Evolutionary conservation across 2,888 invertebrate species (phyloP).

Genomic region (Nemotelus nigrinus): DNA sequence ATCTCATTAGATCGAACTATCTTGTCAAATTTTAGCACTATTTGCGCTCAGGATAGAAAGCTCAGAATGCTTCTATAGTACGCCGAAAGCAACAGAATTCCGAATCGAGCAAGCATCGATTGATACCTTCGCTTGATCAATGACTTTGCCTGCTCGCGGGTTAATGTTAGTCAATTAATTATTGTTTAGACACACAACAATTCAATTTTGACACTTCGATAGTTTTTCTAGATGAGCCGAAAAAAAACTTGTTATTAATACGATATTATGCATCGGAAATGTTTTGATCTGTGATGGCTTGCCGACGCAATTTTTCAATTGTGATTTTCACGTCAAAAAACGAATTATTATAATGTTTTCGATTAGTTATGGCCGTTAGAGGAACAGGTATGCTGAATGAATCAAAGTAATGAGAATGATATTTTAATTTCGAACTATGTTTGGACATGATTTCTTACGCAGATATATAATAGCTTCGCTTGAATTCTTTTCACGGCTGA

Average conservation of each 20-base stretch:
- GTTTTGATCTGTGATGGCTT: slow-evolving; percentile 39
- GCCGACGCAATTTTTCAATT: slow-evolving; percentile 42
- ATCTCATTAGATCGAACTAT: too few species aligned
- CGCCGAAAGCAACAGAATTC: too few species aligned
- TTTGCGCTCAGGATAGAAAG: too few species aligned
- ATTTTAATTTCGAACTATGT: slow-evolving; percentile 37
- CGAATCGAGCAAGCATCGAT: too few species aligned
- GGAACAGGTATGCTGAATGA: neutral
- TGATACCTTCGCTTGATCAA: neutral
- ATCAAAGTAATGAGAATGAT: slow-evolving; percentile 32
- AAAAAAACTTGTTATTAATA: slow-evolving; percentile 34
- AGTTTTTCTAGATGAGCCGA: neutral
- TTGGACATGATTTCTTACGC: neutral
- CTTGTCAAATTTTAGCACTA: too few species aligned
- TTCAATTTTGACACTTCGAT: slow-evolving; percentile 38
- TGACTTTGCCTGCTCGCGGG: slow-evolving; percentile 21
- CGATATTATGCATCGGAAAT: slow-evolving; percentile 32
- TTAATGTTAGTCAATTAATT: slow-evolving; percentile 39
- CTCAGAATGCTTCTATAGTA: too few species aligned
- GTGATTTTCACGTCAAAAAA: slow-evolving; percentile 30
- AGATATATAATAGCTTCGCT: neutral
- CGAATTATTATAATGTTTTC: slow-evolving; percentile 37
- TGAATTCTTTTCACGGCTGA: too few species aligned
- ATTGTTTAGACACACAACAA: slow-evolving; percentile 27
- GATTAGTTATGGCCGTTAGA: slow-evolving; percentile 27